These are phyloP conservation scores for Pseudomugil tenellus DNA, from an alignment of 2,797 vertebrate genomes.

Conservation along the genomic window DNA sequence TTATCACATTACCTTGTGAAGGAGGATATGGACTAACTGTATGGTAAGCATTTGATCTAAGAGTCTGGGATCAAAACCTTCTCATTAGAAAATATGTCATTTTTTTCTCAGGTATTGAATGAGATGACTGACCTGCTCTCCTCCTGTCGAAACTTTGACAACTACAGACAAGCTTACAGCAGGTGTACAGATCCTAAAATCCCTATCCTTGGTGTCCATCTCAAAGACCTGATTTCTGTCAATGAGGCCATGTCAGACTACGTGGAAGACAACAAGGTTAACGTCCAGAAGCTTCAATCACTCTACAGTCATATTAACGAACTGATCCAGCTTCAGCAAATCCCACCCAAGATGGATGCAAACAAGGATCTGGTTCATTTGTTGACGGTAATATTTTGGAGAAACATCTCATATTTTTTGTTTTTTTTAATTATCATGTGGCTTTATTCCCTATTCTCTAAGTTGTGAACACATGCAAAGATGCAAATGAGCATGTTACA, in stretches of 20 bases:
- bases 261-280: slow-evolving; percentile 91
- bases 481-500: slow-evolving; percentile 69
- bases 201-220: slow-evolving; percentile 94
- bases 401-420: slow-evolving; percentile 3
- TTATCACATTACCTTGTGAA: background rate
- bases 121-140: slow-evolving; percentile 97
- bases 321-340: slow-evolving; percentile 92
- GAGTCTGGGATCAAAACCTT: background rate
- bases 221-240: slow-evolving; percentile 94
- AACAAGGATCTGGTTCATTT: slow-evolving; percentile 97
- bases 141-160: slow-evolving; percentile 94
- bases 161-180: slow-evolving; percentile 90
- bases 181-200: slow-evolving; percentile 92
- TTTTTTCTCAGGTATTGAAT: slow-evolving; percentile 85
- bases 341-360: slow-evolving; percentile 89
- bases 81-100: background rate
- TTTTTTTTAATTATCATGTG: slow-evolving; percentile 13
- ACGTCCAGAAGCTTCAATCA: slow-evolving; percentile 91
- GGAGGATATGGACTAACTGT: background rate
- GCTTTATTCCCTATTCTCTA: slow-evolving; percentile 43
- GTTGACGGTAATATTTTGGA: slow-evolving; percentile 84
- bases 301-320: slow-evolving; percentile 94
- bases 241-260: slow-evolving; percentile 94
- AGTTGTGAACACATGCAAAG: slow-evolving; percentile 42
- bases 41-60: background rate